Base-by-base conservation (phyloP, 2,888 invertebrate genomes). In the Drosophila pegasa region DNA sequence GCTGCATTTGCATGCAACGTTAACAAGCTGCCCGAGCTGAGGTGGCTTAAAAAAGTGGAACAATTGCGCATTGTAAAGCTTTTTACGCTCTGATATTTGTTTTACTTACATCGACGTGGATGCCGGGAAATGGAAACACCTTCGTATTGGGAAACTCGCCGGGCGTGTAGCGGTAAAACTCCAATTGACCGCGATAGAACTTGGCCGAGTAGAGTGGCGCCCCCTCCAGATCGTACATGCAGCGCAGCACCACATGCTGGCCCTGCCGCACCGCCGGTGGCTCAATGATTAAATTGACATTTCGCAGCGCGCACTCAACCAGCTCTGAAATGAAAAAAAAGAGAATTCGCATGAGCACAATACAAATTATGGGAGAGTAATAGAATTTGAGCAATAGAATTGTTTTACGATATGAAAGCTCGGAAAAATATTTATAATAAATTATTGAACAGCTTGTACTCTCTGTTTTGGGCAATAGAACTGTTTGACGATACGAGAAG, bases 111-210 rank as follows among this genome's bases (percentile, higher is more conserved):
- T 97, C 96, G 55, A 97, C 96, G 82, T 94, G 94, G 73, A 97
- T 95, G 72, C 96, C 96, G 14, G 94, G 93, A 75, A 95, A 93
- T 54, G 94, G 94, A 92, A 97, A 97, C 62, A 95, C 94, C 92
- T 96, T 96, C 7, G 94, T 95, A 47, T 94, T 93, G 6, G 96
- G 96, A n/a, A 92, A 92, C 83, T 96, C 96, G 83, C 94, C 94
- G 0, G 97, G 97, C 12, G 96, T 95, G 90, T 94, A 97, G 76
- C 97, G 94, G 93, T 96, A 97, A 93, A 97, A 97, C 93, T 97
- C 97, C 88, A 95, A 94, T 88, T 93, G 94, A 6, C 97, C 97
- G 61, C 97, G 94, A 93, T 97, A 97, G 96, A 97, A 97, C 93
- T 97, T 97, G 71, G 97, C 96, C 4, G 96, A 95, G 93, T 97